These are phyloP conservation scores for Cromileptes altivelis DNA, from an alignment of 2,113 vertebrate species.

Conservation along the genomic window DNA sequence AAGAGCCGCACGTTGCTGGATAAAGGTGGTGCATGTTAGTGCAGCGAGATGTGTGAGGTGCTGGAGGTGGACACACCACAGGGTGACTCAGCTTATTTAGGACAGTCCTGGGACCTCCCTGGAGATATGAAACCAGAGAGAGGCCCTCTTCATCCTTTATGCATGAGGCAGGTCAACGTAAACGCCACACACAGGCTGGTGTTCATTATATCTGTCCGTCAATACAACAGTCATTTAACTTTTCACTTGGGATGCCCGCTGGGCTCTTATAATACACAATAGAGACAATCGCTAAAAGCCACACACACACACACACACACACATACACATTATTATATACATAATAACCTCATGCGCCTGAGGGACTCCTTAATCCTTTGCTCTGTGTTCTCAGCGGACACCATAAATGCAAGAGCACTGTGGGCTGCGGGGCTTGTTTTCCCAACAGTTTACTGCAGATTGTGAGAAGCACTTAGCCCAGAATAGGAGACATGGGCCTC, in stretches of 20 bases:
- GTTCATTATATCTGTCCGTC: constrained; percentile 13
- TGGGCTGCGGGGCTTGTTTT: constrained; percentile 80
- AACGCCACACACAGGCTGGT: constrained; percentile 22
- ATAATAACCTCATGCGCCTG: constrained; percentile 48
- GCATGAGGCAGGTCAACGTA: constrained; percentile 44
- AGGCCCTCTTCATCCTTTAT: constrained; percentile 46
- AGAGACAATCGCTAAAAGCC: constrained; percentile 13
- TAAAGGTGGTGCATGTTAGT: constrained; percentile 38
- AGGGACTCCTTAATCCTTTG: constrained; percentile 56
- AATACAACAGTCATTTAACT: constrained; percentile 49
- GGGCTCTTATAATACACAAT: constrained; percentile 35
- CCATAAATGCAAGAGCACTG: constrained; percentile 68
- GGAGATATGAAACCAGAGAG: constrained; percentile 51
- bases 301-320: constrained; percentile 5
- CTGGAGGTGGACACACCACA: constrained; percentile 38
- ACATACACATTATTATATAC: constrained; percentile 41
- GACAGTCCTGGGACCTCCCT: constrained; percentile 43
- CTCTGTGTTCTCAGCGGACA: constrained; percentile 64
- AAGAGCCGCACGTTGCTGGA: constrained; percentile 19
- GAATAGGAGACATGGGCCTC: constrained; percentile 83
- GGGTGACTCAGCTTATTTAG: constrained; percentile 60
- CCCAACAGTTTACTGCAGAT: constrained; percentile 84
- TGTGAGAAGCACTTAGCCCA: constrained; percentile 87
- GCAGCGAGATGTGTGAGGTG: constrained; percentile 30
- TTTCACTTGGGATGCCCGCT: constrained; percentile 9